A percentile compares a stretch with the other conserved stretches of the same genome.
Evolutionary conservation across 2,888 invertebrate species (phyloP).

Genomic region (Epiblema foenella): DNA sequence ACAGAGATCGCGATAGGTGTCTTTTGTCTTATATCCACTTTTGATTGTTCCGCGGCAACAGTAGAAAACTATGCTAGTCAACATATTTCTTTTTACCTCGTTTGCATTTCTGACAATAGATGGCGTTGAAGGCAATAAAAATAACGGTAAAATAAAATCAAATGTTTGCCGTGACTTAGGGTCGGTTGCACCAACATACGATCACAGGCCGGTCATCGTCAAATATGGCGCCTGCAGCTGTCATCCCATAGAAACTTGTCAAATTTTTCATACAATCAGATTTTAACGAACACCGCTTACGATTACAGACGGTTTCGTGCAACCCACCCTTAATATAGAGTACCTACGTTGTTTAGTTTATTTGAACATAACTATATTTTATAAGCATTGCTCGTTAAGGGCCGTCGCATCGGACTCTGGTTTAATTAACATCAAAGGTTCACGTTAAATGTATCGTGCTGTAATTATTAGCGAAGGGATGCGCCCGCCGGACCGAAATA

Average conservation of each 20-base stretch:
- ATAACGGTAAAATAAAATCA: not conserved
- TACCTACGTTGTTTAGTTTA: conserved; percentile 11
- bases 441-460: conserved; percentile 63
- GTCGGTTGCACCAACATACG: too few relatives aligned
- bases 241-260: too few relatives aligned
- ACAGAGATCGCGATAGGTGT: too few relatives aligned
- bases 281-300: too few relatives aligned
- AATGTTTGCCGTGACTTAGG: not conserved
- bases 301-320: too few relatives aligned
- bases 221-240: too few relatives aligned
- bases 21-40: too few relatives aligned
- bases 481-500: conserved; percentile 39
- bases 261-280: too few relatives aligned
- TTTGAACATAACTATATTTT: conserved; percentile 31
- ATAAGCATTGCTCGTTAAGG: conserved; percentile 52
- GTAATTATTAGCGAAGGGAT: conserved; percentile 57
- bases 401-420: conserved; percentile 52
- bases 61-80: too few relatives aligned
- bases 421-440: conserved; percentile 72
- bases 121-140: not conserved
- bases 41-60: too few relatives aligned
- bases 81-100: not conserved
- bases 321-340: conserved; percentile 18
- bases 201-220: too few relatives aligned
- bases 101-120: not conserved